Evolutionary conservation across 37 sponge, comb jelly and placozoan species (phyloP).

Genomic region (Ianthella basta): DNA sequence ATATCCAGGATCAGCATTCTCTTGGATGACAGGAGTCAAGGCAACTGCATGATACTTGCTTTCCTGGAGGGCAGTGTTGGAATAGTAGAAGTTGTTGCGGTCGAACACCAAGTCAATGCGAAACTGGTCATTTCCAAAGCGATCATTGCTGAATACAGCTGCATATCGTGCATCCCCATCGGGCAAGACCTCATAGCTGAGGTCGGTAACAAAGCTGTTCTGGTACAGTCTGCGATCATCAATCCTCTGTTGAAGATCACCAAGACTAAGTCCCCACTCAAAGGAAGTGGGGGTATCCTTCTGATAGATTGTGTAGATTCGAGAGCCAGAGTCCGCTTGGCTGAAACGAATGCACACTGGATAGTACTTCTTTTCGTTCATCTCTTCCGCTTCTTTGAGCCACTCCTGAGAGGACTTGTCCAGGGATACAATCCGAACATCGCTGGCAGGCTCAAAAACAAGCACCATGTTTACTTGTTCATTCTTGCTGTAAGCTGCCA

Average conservation of each 20-base stretch:
- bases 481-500: background rate
- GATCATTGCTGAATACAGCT: background rate
- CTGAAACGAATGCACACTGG: background rate
- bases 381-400: background rate
- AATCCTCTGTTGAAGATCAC: background rate
- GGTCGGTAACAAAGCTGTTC: constrained; percentile 2
- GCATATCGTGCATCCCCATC: background rate
- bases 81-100: background rate
- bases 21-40: background rate
- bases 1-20: background rate
- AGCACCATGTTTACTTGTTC: background rate
- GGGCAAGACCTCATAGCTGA: background rate
- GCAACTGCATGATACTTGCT: background rate
- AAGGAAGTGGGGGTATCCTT: background rate
- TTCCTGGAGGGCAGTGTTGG: background rate
- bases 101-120: background rate
- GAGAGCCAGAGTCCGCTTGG: too few species aligned
- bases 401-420: background rate
- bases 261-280: background rate
- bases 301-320: background rate
- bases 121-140: background rate
- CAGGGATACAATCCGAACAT: background rate
- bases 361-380: background rate
- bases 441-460: background rate
- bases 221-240: background rate